These are phyloP conservation scores for Spialia ferax DNA, from an alignment of 2,888 invertebrate species.

Conservation along the genomic window DNA sequence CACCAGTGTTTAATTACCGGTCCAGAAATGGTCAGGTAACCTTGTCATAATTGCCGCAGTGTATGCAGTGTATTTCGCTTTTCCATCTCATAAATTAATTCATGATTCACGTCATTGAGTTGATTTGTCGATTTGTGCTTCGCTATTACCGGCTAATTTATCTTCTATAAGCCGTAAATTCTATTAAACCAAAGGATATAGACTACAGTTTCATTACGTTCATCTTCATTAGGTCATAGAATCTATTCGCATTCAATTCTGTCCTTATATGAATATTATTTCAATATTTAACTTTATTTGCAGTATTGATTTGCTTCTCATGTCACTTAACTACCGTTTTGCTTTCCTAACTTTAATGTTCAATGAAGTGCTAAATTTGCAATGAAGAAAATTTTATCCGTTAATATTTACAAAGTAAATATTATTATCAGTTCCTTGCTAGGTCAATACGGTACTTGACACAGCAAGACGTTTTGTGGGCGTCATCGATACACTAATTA, in stretches of 20 bases:
- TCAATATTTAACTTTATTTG: too few species aligned
- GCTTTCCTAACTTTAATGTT: not conserved
- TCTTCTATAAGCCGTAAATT: not conserved
- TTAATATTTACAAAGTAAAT: not conserved
- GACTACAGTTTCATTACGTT: too few species aligned
- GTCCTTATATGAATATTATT: too few species aligned
- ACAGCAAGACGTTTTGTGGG: constrained; percentile 7
- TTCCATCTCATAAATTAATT: constrained; percentile 33
- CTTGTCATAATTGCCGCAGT: constrained; percentile 15
- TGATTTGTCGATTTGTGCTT: not conserved
- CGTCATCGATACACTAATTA: constrained; percentile 6
- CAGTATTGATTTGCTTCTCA: too few species aligned
- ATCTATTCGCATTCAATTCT: too few species aligned
- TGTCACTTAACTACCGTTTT: too few species aligned
- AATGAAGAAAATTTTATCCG: too few species aligned
- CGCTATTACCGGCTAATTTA: not conserved
- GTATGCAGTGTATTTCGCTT: constrained; percentile 15
- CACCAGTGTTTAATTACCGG: constrained; percentile 9
- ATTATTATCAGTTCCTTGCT: not conserved
- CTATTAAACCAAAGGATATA: too few species aligned
- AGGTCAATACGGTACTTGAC: constrained; percentile 9
- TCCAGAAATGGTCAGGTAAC: constrained; percentile 31
- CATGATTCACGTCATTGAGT: constrained; percentile 15
- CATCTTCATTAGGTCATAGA: too few species aligned
- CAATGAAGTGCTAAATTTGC: not conserved